Evolutionary conservation across 2,797 vertebrate genomes (phyloP).

Genomic region (Tauraco hartlaubi): DNA sequence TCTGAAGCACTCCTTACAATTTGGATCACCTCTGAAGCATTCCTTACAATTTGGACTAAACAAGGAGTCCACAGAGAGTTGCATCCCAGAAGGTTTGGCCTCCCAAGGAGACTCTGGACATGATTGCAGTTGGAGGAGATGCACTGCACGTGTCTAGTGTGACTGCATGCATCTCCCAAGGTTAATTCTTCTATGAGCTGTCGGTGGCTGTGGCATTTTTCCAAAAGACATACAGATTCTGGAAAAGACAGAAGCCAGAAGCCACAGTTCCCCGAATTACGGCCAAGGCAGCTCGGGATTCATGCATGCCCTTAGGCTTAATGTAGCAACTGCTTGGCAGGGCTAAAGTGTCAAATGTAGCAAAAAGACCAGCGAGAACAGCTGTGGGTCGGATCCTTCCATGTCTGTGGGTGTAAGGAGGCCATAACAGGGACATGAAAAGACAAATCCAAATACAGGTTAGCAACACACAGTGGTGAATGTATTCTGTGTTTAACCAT

Average conservation of each 20-base stretch:
- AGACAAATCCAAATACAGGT: not conserved
- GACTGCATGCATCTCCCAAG: not conserved
- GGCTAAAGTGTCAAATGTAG: not conserved
- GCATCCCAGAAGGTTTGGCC: not conserved
- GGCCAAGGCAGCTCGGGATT: slow-evolving; percentile 51
- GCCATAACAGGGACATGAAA: not conserved
- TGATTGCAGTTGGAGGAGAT: not conserved
- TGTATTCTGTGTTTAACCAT: not conserved
- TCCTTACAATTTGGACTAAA: not conserved
- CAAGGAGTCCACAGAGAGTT: not conserved
- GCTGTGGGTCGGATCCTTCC: not conserved
- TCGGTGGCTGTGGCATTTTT: slow-evolving; percentile 37
- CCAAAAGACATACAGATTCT: slow-evolving; percentile 7
- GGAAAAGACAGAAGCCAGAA: no score
- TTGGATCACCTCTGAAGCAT: not conserved
- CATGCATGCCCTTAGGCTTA: not conserved
- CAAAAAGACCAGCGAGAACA: not conserved
- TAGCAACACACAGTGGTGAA: not conserved
- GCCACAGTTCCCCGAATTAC: slow-evolving; percentile 26
- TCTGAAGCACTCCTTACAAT: not conserved
- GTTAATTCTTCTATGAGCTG: slow-evolving; percentile 19
- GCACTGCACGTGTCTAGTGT: not conserved
- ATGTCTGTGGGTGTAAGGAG: not conserved
- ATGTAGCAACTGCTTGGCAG: not conserved
- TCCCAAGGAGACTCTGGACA: not conserved